Evolutionary conservation across 1,140 invertebrate genomes (phyloP), one percentile per base, ranked within the genome.

Genomic region (Vanessa atalanta): DNA sequence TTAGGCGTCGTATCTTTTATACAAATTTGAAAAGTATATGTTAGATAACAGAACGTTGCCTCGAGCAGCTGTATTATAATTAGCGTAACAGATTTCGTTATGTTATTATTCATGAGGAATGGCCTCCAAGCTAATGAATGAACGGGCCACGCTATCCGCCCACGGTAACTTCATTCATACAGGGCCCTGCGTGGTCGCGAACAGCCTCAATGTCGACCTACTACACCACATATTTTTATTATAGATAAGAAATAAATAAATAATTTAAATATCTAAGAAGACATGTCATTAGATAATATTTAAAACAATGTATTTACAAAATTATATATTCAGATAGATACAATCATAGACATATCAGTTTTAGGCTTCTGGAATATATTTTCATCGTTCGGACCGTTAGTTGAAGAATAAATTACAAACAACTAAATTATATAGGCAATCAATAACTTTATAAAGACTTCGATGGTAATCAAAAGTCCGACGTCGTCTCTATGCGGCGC

Each of bases 71-170:
- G 76, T 78, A 80, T 79, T 79, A 74, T 80, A 83, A 83, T 83
- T 78, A 79, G 67, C 74, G 81, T 84, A 84, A 83, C 86, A 83
- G 78, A 83, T 87, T 88, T 88, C 84, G 83, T 89, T 88, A 86
- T 88, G 84, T 83, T 88, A 88, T 87, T 88, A 89, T 92, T 91
- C 88, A 90, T 87, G 83, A 90, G 83, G 82, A 83, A 83, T 88
- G 88, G 87, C 90, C 89, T 91, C 87, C 78, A 68, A 87, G 81
- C 73, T 90, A 91, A 91, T 92, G 90, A 92, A 92, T 92, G 90
- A 92, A 90, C 86, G 84, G 84, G 85, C 82, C 80, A 83, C 83
- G 84, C 80, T 86, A 65, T 76, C 82, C 88, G 88, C 90, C 90
- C 90, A 92, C 90, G 87, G 70, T 64, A 65, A 74, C 77, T 90